Base-by-base conservation (phyloP, 2,113 vertebrate genomes). In the Pantherophis guttatus region DNA sequence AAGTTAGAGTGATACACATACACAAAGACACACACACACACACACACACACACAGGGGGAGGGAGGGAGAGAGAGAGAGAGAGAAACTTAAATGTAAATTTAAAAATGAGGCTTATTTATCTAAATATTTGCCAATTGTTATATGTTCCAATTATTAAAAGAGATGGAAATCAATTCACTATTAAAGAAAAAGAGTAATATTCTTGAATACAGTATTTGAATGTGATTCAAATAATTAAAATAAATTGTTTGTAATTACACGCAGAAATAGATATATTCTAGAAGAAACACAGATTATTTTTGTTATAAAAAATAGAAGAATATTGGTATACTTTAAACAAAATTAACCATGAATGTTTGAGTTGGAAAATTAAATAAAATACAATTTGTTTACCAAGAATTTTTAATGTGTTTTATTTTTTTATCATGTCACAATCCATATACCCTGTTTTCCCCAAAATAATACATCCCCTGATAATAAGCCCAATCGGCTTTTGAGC, bases 331-430 rank as follows among this genome's bases (percentile, higher is more conserved):
- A 65, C 26, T 62, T 13, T 15, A 24, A n/a, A 3, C 33, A 10
- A 26, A 15, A 29, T 3, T 65, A 26, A 65, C 29, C 33, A 75
- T 33, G 12, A 13, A 15, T 2, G 39, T 19, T 29, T 0, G 58
- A 29, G 44, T 17, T 89, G 5, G 5, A 53, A 81, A 3, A 94
- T 24, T 81, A 1, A 50, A 12, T 52, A 0, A 0, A 94, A 17
- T 57, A 88, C 5, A 88, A 5, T 70, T 5, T n/a, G 59, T 88
- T 33, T 91, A 65, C 53, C 70, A 13, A 92, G 44, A 87, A 2
- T 90, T 0, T 87, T 87, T 90, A 1, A 0, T 70, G 26, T 29
- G 15, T 57, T 29, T 9, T 7, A 62, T 65, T 70, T 65, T 13
- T 87, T 54, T 53, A 53, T 44, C 12, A 65, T 53, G 29, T 33